Conservation (phyloP, 2,888 invertebrate genomes). For the Nomada ferruginata region DNA sequence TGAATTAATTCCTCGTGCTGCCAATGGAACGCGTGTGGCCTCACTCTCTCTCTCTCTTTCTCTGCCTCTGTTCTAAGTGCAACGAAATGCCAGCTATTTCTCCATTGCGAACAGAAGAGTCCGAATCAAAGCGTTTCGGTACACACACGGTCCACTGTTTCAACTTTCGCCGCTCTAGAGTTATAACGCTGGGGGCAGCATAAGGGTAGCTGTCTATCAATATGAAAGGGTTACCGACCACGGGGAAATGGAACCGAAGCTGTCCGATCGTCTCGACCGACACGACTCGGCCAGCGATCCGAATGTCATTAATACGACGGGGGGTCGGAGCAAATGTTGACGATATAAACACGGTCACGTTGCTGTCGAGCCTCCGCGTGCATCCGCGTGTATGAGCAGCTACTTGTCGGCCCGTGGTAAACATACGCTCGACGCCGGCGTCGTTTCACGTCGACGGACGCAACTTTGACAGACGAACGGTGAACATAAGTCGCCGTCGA, state of each 20-base stretch:
- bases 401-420: constrained; percentile 59
- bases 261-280: constrained; percentile 23
- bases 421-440: constrained; percentile 54
- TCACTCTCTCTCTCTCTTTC: background rate
- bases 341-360: constrained; percentile 67
- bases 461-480: constrained; percentile 9
- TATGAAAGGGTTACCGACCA: constrained; percentile 41
- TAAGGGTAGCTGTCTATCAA: background rate
- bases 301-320: constrained; percentile 72
- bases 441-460: constrained; percentile 37
- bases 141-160: constrained; percentile 21
- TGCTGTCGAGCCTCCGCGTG: constrained; percentile 29
- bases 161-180: constrained; percentile 19
- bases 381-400: constrained; percentile 51
- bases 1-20: constrained; percentile 25
- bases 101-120: background rate
- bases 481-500: background rate
- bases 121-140: constrained; percentile 31
- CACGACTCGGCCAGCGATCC: constrained; percentile 63
- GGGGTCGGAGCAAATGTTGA: constrained; percentile 69
- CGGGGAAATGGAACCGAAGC: constrained; percentile 10
- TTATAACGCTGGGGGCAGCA: constrained; percentile 6
- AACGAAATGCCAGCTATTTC: constrained; percentile 5
- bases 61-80: background rate
- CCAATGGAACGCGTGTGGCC: background rate